Evolutionary conservation across 2,888 invertebrate species (phyloP), one percentile per base, ranked within the genome.

Genomic region (Euzophera pinguis): DNA sequence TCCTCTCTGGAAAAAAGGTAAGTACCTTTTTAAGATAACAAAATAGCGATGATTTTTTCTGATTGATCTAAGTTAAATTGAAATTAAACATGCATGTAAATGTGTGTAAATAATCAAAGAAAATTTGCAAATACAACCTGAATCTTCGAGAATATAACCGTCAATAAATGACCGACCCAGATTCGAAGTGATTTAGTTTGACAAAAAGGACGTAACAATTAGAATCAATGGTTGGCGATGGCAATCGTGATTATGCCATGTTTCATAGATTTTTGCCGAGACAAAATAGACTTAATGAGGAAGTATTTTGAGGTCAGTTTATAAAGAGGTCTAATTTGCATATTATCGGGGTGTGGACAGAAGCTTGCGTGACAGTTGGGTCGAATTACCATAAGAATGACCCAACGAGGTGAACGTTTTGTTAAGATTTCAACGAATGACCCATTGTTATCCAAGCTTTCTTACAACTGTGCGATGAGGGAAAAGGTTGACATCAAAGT

Each of bases 311-410:
- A 82, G 85, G 85, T 84, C 84, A 83, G 69, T 81, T 80, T 81
- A 81, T 82, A 80, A 81, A 82, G 71, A 73, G 70, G 61, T 60
- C 70, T 73, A 73, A 87, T 87, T 87, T 86, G 83, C 88, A 88
- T 88, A 81, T 86, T 87, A 87, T 88, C 88, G 75, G 82, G 75
- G 81, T 78, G 84, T 79, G 83, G 86, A 83, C 84, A 87, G 84
- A 85, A 81, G 82, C 84, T 83, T 77, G 85, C 84, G 85, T 84
- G 86, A 83, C 84, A 78, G 75, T 77, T 72, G 71, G 72, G 73
- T 71, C 66, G 66, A 76, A 87, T 88, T 88, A 84, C 73, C 87
- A 87, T 88, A 83, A 85, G 82, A 87, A 87, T 87, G 73, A 78
- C 71, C 74, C 77, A 82, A 80, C 81, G 79, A 83, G 78, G 79